phyloP scores from a whole-genome alignment of 2,888 invertebrate species.

The Xanthorhoe designata region DNA sequence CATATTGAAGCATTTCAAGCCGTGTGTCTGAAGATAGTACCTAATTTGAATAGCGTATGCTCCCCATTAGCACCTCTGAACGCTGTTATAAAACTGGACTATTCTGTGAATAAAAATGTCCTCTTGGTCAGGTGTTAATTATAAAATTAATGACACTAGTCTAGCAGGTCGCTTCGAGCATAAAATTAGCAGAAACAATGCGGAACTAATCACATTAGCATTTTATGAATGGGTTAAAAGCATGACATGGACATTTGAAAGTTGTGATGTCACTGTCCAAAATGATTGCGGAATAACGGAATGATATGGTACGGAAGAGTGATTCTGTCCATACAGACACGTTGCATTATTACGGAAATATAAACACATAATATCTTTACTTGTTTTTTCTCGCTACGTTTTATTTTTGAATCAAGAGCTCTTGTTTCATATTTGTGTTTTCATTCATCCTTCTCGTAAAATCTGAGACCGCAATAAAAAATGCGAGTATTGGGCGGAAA shows the following conservation, averaged over 20 bases:
- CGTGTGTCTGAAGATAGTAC: conserved; percentile 53
- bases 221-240: conserved; percentile 74
- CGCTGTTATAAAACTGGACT: conserved; percentile 41
- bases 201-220: conserved; percentile 73
- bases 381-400: neutral
- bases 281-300: conserved; percentile 41
- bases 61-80: conserved; percentile 69
- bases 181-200: conserved; percentile 74
- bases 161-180: conserved; percentile 59
- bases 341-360: conserved; percentile 19
- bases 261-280: conserved; percentile 61
- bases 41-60: conserved; percentile 58
- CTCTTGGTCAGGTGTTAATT: conserved; percentile 70
- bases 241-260: conserved; percentile 70
- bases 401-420: neutral
- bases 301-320: conserved; percentile 21
- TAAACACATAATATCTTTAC: neutral
- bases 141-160: conserved; percentile 64
- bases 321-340: conserved; percentile 35
- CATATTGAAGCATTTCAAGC: conserved; percentile 45
- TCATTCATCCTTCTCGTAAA: conserved; percentile 26
- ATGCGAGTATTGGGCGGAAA: conserved; percentile 40
- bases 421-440: conserved; percentile 7
- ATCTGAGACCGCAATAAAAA: conserved; percentile 34
- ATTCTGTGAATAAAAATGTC: conserved; percentile 40